phyloP scores from a whole-genome alignment of 2,113 vertebrate species.

The Thamnaconus septentrionalis region DNA sequence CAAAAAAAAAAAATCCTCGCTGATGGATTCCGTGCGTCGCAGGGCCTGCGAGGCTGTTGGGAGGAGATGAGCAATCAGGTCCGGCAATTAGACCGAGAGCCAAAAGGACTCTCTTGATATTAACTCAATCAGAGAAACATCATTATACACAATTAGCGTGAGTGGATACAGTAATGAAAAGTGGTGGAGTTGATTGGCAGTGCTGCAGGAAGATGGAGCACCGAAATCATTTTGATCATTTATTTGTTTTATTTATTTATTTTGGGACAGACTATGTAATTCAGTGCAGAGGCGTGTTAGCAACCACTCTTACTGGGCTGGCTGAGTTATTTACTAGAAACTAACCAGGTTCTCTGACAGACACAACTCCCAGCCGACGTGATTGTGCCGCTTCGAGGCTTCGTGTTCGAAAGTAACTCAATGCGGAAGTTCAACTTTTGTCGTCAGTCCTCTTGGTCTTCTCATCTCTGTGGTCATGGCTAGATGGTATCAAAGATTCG shows the following conservation, averaged over 20 bases:
- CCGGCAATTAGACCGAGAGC: conserved; percentile 46
- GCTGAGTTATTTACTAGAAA: no score
- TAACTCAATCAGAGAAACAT: conserved; percentile 40
- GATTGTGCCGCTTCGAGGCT: no score
- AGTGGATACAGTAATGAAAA: conserved; percentile 18
- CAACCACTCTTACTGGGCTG: no score
- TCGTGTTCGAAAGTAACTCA: no score
- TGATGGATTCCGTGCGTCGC: conserved; percentile 22
- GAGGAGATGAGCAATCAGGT: conserved; percentile 40
- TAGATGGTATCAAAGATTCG: no score
- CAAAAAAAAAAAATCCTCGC: conserved; percentile 18
- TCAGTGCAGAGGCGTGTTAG: no score
- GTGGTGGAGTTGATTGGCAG: conserved; percentile 9
- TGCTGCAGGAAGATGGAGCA: background rate
- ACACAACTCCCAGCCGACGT: no score
- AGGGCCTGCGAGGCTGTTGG: conserved; percentile 16
- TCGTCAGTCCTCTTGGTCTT: no score
- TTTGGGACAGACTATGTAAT: no score
- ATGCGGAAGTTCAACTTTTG: no score
- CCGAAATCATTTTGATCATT: background rate
- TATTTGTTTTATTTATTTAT: background rate
- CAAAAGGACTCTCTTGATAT: conserved; percentile 26
- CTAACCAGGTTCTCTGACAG: no score
- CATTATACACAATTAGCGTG: conserved; percentile 34
- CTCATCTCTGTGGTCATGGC: no score